These are phyloP conservation scores for Malacosoma neustria DNA, from an alignment of 2,888 invertebrate genomes.

Conservation along the genomic window DNA sequence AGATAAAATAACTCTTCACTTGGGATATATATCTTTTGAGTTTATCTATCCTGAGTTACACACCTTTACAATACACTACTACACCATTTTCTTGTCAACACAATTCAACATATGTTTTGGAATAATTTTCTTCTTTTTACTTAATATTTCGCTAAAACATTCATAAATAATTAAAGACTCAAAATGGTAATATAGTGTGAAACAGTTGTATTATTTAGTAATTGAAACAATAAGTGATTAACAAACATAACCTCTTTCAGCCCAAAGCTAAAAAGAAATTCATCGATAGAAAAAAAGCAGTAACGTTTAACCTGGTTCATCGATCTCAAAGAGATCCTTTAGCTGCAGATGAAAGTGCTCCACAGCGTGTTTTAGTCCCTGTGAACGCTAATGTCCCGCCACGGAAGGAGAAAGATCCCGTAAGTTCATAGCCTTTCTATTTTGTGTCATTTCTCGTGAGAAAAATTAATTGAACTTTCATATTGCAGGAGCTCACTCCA, in stretches of 20 bases:
- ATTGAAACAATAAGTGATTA: not conserved
- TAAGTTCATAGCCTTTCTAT: slow-evolving; percentile 31
- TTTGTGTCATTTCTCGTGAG: no score
- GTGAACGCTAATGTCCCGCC: slow-evolving; percentile 61
- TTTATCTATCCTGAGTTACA: no score
- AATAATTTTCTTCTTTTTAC: slow-evolving; percentile 9
- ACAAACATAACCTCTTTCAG: slow-evolving; percentile 39
- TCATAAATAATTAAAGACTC: slow-evolving; percentile 5
- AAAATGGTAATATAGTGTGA: slow-evolving; percentile 54
- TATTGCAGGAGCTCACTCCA: slow-evolving; percentile 40
- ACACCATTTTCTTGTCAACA: slow-evolving; percentile 18
- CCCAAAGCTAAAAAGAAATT: slow-evolving; percentile 86
- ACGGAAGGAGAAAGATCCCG: slow-evolving; percentile 50
- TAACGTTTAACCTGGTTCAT: slow-evolving; percentile 94
- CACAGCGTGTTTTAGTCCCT: slow-evolving; percentile 88
- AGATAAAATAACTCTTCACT: no score
- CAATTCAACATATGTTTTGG: slow-evolving; percentile 56
- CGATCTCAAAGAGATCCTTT: slow-evolving; percentile 96
- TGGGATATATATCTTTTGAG: no score
- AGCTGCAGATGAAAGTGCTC: slow-evolving; percentile 90
- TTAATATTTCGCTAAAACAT: not conserved
- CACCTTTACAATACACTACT: no score
- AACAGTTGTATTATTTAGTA: not conserved
- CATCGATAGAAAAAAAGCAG: slow-evolving; percentile 92
- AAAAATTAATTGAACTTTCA: not conserved